Evolutionary conservation across 2,113 vertebrate species (phyloP).

Genomic region (Oxygymnocypris stewartii): DNA sequence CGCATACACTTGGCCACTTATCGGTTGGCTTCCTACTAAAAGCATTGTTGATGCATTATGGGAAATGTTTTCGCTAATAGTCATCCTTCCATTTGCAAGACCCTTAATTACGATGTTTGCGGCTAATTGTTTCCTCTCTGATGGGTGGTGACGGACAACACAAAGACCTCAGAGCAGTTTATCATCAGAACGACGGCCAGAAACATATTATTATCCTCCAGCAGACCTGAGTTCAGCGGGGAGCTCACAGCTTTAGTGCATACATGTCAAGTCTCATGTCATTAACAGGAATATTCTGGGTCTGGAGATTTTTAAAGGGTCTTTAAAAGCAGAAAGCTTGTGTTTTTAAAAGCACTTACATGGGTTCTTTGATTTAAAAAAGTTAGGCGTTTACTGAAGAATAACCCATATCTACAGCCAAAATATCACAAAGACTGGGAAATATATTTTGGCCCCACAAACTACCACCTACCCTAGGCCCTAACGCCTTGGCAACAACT

Average conservation of each 20-base stretch:
- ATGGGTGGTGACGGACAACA: conserved; percentile 37
- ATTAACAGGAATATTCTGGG: not conserved
- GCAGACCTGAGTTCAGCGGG: not conserved
- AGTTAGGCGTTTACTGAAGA: not conserved
- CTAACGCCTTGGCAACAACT: not conserved
- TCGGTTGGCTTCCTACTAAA: conserved; percentile 44
- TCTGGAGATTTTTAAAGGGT: not conserved
- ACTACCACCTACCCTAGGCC: not conserved
- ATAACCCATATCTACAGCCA: not conserved
- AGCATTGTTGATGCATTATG: conserved; percentile 37
- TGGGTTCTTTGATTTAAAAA: not conserved
- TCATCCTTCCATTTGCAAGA: conserved; percentile 28
- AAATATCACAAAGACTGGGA: not conserved
- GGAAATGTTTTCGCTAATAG: conserved; percentile 36
- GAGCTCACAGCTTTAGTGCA: conserved; percentile 5
- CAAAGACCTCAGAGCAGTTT: conserved; percentile 21
- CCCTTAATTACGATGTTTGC: conserved; percentile 17
- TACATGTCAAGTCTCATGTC: not conserved
- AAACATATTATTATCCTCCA: not conserved
- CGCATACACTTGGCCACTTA: conserved; percentile 38
- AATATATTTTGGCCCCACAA: not conserved
- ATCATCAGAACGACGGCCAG: conserved; percentile 32
- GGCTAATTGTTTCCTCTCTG: conserved; percentile 48
- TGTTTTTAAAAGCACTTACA: not conserved
- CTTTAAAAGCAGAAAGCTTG: not conserved